Evolutionary conservation across 64 coral and sea anemone species (phyloP).

Genomic region (Montipora sp.): DNA sequence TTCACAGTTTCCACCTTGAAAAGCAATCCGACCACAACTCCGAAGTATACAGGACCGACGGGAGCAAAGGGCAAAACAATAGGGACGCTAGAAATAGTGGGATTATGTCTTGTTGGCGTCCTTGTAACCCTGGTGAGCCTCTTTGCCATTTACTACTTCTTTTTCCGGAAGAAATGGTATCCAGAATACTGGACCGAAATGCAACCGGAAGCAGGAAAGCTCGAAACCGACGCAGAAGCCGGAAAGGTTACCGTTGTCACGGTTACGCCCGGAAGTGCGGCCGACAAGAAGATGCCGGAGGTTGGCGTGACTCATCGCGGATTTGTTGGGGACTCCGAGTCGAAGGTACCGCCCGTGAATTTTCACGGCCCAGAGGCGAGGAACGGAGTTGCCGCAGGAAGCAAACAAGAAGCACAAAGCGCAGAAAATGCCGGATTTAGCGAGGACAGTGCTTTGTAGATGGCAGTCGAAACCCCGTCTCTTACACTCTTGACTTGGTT

Average conservation of each 20-base stretch:
- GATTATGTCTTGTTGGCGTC: background rate
- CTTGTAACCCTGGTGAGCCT: background rate
- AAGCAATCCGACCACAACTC: background rate
- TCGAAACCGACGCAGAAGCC: background rate
- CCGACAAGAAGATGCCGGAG: background rate
- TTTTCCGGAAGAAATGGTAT: background rate
- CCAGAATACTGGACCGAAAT: background rate
- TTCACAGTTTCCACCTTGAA: background rate
- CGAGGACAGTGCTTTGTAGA: conserved; percentile 29
- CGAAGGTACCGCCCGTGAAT: background rate
- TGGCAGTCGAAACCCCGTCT: background rate
- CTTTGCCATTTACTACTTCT: conserved; percentile 23
- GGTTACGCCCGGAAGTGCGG: background rate
- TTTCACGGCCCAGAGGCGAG: background rate
- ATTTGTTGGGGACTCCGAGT: background rate
- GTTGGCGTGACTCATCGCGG: conserved; percentile 9
- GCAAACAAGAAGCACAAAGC: background rate
- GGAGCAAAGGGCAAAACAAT: background rate
- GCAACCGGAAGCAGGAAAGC: too few relatives aligned
- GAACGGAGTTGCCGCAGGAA: background rate
- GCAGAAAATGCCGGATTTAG: background rate
- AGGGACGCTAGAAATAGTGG: conserved; percentile 10
- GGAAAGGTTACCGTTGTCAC: background rate
- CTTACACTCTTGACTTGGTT: background rate
- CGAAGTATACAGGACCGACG: background rate